Evolutionary conservation across 35 echinoderm and acorn worm species (phyloP).

Genomic region (Eucidaris tribuloides): DNA sequence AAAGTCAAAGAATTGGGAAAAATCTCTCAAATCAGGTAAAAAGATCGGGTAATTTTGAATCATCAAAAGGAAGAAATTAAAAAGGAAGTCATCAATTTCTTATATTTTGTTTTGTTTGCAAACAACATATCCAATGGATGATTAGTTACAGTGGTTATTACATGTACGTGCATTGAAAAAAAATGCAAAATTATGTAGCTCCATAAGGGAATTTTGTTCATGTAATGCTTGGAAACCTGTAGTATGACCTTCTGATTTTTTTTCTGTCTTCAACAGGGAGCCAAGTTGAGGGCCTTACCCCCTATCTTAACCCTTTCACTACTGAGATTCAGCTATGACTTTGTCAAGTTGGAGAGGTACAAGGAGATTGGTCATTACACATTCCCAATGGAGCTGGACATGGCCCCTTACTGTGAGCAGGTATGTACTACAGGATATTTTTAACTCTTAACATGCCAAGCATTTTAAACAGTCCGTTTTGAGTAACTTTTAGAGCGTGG

Average conservation of each 20-base stretch:
- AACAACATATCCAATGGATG: neutral
- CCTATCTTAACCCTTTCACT: conserved; percentile 83
- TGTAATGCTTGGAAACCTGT: neutral
- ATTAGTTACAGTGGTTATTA: too few species aligned
- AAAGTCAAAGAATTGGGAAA: too few species aligned
- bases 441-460: too few species aligned
- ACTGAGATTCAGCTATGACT: conserved; percentile 96
- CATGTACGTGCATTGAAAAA: too few species aligned
- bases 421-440: too few species aligned
- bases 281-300: conserved; percentile 85
- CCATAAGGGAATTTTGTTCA: neutral
- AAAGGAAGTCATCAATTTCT: neutral
- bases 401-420: conserved; percentile 80
- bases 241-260: conserved; percentile 18
- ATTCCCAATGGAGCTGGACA: conserved; percentile 85
- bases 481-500: too few species aligned
- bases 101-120: neutral
- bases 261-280: conserved; percentile 49
- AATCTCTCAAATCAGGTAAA: too few species aligned
- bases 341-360: conserved; percentile 70
- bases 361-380: conserved; percentile 91
- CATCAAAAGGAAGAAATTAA: too few species aligned
- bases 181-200: too few species aligned
- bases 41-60: too few species aligned
- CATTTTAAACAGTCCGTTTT: too few species aligned